phyloP scores from a whole-genome alignment of 2,888 invertebrate species.

The Tetragonisca angustula region DNA sequence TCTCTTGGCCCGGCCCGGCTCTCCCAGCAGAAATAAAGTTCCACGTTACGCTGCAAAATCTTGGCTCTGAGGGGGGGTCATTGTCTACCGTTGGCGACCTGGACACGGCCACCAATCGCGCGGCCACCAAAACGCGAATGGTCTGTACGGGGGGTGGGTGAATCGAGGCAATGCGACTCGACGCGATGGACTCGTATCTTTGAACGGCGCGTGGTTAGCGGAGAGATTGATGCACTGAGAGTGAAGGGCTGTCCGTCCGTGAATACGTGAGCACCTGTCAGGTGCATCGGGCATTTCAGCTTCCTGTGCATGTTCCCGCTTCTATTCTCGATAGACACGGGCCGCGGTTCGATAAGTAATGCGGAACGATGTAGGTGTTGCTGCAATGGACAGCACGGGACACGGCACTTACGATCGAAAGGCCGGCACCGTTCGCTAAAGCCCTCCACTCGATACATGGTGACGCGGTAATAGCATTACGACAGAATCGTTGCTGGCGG shows the following conservation, averaged over 20 bases:
- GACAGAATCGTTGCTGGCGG: conserved; percentile 33
- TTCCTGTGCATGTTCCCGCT: conserved; percentile 57
- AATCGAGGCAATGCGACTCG: neutral
- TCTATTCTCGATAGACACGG: conserved; percentile 64
- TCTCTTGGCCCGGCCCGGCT: neutral
- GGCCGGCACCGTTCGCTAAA: conserved; percentile 28
- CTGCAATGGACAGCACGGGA: conserved; percentile 57
- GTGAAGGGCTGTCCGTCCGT: conserved; percentile 67
- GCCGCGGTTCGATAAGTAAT: conserved; percentile 65
- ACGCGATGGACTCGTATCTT: conserved; percentile 20
- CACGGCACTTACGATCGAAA: conserved; percentile 54
- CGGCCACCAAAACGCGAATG: conserved; percentile 26
- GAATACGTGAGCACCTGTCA: conserved; percentile 68
- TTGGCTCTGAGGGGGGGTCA: conserved; percentile 28
- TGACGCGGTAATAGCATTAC: conserved; percentile 55
- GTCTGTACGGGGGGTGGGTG: too few relatives aligned
- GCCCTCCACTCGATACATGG: conserved; percentile 53
- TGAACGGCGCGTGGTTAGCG: conserved; percentile 2
- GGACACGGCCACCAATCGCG: conserved; percentile 38
- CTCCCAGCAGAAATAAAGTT: conserved; percentile 49
- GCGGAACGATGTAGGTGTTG: conserved; percentile 60
- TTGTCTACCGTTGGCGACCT: conserved; percentile 39
- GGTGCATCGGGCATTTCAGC: conserved; percentile 66
- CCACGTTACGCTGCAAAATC: conserved; percentile 60
- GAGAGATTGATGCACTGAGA: conserved; percentile 65